A percentile compares a stretch with the other conserved stretches of the same genome.
These are phyloP conservation scores for Campoplex nolae DNA, from an alignment of 2,888 invertebrate genomes.

Conservation along the genomic window DNA sequence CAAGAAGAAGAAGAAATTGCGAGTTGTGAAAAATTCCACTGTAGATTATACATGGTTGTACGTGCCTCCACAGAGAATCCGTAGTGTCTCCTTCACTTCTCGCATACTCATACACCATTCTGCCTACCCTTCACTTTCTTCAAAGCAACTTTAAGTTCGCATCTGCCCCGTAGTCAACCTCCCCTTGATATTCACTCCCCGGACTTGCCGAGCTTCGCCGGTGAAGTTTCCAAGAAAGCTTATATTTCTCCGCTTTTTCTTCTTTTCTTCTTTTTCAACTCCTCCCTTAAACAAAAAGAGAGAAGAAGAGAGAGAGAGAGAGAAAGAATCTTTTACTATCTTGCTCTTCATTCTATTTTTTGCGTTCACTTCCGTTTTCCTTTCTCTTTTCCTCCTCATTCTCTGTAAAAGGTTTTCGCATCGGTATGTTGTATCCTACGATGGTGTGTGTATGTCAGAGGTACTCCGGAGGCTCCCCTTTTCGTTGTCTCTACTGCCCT, in stretches of 20 bases:
- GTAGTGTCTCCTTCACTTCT: constrained; percentile 66
- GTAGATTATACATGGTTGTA: neutral
- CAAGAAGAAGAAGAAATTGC: too few species aligned
- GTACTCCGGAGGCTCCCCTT: constrained; percentile 52
- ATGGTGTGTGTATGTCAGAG: constrained; percentile 46
- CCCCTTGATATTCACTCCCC: constrained; percentile 35
- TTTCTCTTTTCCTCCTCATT: constrained; percentile 33
- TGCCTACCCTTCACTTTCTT: constrained; percentile 40
- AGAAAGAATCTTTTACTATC: neutral
- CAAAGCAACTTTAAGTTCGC: constrained; percentile 65
- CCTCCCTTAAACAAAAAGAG: neutral
- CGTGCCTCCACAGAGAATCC: constrained; percentile 31
- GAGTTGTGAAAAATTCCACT: neutral
- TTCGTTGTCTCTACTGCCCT: constrained; percentile 35
- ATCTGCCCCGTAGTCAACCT: constrained; percentile 46
- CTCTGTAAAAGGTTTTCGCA: constrained; percentile 45
- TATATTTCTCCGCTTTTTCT: constrained; percentile 46
- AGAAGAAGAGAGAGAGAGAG: neutral
- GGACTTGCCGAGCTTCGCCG: constrained; percentile 60
- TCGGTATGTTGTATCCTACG: constrained; percentile 74
- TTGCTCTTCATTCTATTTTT: constrained; percentile 54
- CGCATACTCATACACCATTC: constrained; percentile 69
- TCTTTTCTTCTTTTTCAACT: constrained; percentile 45
- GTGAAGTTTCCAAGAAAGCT: constrained; percentile 58
- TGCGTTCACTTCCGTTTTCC: constrained; percentile 3